A percentile compares a stretch with the other conserved stretches of the same genome.
Conservation (phyloP, 2,797 vertebrate species). For the Hemibagrus guttatus region DNA sequence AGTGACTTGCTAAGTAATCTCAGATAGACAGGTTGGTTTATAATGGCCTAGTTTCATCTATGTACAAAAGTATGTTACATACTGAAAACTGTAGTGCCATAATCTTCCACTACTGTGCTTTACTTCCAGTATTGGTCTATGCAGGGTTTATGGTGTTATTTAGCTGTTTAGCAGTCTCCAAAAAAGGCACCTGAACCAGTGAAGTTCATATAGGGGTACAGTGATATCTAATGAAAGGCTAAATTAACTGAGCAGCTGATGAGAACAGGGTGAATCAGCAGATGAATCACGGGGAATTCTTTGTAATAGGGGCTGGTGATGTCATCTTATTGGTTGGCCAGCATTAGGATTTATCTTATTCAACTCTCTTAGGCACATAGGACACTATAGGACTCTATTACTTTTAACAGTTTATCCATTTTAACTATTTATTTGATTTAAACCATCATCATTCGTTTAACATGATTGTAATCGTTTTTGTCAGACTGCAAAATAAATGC, state of each 20-base stretch:
- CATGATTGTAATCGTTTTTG: neutral
- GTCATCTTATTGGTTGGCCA: neutral
- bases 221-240: constrained; percentile 29
- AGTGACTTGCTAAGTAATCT: neutral
- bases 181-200: neutral
- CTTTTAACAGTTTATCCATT: neutral
- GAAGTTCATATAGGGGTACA: constrained; percentile 5
- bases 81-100: neutral
- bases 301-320: constrained; percentile 14
- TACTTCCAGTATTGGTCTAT: neutral
- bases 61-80: neutral
- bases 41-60: neutral
- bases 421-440: neutral
- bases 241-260: constrained; percentile 17
- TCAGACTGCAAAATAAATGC: neutral
- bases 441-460: neutral
- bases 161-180: neutral
- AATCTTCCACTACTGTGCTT: neutral
- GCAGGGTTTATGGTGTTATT: neutral
- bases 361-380: neutral
- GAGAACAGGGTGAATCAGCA: constrained; percentile 39
- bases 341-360: neutral
- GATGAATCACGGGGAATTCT: constrained; percentile 48
- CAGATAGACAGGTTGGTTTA: neutral
- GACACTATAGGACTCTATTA: neutral